Base-by-base conservation (phyloP, 2,888 invertebrate species). In the Dascillus cervinus region DNA sequence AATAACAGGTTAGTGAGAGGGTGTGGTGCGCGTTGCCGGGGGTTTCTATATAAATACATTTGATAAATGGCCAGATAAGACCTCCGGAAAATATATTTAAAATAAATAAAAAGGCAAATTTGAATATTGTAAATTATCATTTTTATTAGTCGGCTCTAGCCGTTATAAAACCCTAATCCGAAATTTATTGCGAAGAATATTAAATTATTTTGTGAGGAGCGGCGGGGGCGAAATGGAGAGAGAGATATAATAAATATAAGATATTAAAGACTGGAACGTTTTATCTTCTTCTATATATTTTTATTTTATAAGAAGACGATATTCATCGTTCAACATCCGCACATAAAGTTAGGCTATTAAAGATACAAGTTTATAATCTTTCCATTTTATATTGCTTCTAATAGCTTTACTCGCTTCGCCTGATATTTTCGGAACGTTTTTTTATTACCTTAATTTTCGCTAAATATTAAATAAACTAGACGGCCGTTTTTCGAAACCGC, bases 341-440 rank as follows among this genome's bases (percentile, higher is more conserved):
- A 59, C 60, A 60, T 60, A 62, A 64, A 63, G 49, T 61, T 58
- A 43, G 50, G 60, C 64, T 58, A 62, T 64, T 64, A 64, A 64
- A 62, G 59, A 62, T 62, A 63, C 62, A 62, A 64, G 59, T 63
- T 63, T 62, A 62, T 64, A 64, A 64, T 64, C 61, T 60, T 55
- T 56, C 55, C 60, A 60, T 61, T 60, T 59, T 60, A 60, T 56
- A 34, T 31, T 31, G 13, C 30, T 26, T 38, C 33, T 38, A 38
- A 38, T 38, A 33, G 38, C 38, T 30, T 34, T 17, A 33, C 38
- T 30, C 38, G 33, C 38, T n/a, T 34, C 29, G 34, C 34, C 34
- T 33, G 30, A 31, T 38, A 34, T 38, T 38, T 26, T 29, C 26
- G 22, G 34, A 33, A 29, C 34, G 33, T 38, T 38, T 38, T 38